These are phyloP conservation scores for Tribolium madens DNA, from an alignment of 1,140 invertebrate species.

Conservation along the genomic window DNA sequence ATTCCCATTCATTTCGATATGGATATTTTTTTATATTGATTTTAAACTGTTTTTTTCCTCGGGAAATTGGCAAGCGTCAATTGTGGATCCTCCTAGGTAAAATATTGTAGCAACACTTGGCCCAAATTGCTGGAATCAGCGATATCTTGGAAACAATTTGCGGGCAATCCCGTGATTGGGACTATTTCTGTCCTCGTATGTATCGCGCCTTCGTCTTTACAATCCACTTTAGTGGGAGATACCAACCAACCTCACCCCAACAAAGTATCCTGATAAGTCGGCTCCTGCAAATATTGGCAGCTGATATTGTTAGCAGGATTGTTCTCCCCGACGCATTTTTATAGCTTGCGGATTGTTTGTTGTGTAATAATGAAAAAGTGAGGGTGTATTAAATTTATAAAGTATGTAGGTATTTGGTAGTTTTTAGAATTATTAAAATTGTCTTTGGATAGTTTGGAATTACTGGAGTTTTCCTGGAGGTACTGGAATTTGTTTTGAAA, in stretches of 20 bases:
- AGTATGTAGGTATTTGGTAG: too few relatives aligned
- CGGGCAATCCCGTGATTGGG: slow-evolving; percentile 59
- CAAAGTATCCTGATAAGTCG: slow-evolving; percentile 35
- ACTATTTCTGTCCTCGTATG: slow-evolving; percentile 57
- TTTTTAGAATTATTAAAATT: too few relatives aligned
- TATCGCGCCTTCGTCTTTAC: slow-evolving; percentile 55
- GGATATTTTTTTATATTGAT: neutral
- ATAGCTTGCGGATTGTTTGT: slow-evolving; percentile 23
- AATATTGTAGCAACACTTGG: slow-evolving; percentile 58
- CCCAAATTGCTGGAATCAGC: slow-evolving; percentile 56
- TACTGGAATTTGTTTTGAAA: too few relatives aligned
- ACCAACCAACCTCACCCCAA: slow-evolving; percentile 22
- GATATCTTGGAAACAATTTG: slow-evolving; percentile 60
- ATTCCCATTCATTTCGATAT: too few relatives aligned
- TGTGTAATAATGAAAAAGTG: slow-evolving; percentile 24
- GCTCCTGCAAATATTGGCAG: slow-evolving; percentile 29
- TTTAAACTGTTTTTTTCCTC: neutral
- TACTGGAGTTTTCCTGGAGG: too few relatives aligned
- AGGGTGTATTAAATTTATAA: slow-evolving; percentile 19
- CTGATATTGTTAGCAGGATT: slow-evolving; percentile 8
- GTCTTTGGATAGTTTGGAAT: too few relatives aligned
- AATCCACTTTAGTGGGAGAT: slow-evolving; percentile 52
- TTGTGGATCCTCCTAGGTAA: slow-evolving; percentile 39
- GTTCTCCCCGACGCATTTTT: slow-evolving; percentile 14
- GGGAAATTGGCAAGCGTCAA: neutral